Evolutionary conservation across 2,797 vertebrate genomes (phyloP).

Genomic region (Synaphobranchus kaupii): DNA sequence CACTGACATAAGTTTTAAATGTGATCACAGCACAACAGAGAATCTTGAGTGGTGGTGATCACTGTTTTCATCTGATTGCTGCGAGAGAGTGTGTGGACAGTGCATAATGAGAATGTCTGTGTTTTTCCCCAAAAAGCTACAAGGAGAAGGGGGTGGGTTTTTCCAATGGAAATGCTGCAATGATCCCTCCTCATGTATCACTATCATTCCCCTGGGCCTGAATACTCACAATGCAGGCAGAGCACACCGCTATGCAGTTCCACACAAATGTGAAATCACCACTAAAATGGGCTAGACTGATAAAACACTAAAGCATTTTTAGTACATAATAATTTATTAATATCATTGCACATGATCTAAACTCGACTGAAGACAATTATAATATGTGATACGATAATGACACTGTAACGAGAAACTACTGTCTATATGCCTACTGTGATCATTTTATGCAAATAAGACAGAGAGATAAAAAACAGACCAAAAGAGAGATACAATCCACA

Average conservation of each 20-base stretch:
- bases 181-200: not conserved
- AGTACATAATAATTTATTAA: constrained; percentile 1
- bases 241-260: not conserved
- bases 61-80: not conserved
- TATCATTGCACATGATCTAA: not conserved
- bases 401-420: constrained; percentile 1
- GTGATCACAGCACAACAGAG: not conserved
- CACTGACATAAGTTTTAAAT: not conserved
- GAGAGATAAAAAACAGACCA: constrained; percentile 24
- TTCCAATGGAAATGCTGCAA: not conserved
- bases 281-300: not conserved
- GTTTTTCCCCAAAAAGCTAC: not conserved
- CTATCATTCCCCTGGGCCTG: not conserved
- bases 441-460: not conserved
- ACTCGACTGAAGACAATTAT: not conserved
- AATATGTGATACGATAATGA: not conserved
- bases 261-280: not conserved
- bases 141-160: not conserved
- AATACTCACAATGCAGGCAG: not conserved
- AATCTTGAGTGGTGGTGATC: not conserved
- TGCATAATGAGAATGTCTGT: not conserved
- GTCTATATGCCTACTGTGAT: not conserved
- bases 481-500: not conserved
- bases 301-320: not conserved
- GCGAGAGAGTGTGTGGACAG: not conserved